Conservation (phyloP, 2,113 vertebrate genomes). For the Centropus unirufus region DNA sequence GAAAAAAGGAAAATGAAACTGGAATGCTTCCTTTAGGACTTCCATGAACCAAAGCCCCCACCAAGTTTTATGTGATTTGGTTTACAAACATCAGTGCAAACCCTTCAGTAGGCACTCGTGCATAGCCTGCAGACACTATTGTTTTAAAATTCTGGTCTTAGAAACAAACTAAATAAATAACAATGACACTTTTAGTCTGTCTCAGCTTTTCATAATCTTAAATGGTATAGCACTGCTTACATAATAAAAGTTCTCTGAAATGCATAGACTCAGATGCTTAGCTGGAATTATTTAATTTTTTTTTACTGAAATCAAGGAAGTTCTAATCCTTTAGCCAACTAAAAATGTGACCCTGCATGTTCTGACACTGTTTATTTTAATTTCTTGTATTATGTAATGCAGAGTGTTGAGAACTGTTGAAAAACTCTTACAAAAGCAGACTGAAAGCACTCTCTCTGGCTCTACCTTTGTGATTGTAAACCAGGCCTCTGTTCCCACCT, state of each 20-base stretch:
- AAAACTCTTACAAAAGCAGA: background rate
- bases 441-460: background rate
- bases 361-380: background rate
- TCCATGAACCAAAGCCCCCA: background rate
- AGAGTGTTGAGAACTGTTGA: background rate
- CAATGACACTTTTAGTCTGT: background rate
- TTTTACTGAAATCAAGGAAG: background rate
- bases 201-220: background rate
- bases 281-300: background rate
- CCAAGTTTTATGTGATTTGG: background rate
- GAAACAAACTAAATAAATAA: background rate
- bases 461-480: background rate
- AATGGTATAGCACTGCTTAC: background rate
- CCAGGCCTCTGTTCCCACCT: conserved; percentile 13
- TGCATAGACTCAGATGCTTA: background rate
- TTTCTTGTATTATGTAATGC: background rate
- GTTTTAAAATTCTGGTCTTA: background rate
- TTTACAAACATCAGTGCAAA: background rate
- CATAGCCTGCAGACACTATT: background rate
- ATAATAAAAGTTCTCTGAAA: background rate
- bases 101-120: too few species aligned
- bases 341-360: background rate
- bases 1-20: background rate
- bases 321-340: background rate
- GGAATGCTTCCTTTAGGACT: background rate